Evolutionary conservation across 2,113 vertebrate species (phyloP).

Genomic region (Rhadina sibilatrix): DNA sequence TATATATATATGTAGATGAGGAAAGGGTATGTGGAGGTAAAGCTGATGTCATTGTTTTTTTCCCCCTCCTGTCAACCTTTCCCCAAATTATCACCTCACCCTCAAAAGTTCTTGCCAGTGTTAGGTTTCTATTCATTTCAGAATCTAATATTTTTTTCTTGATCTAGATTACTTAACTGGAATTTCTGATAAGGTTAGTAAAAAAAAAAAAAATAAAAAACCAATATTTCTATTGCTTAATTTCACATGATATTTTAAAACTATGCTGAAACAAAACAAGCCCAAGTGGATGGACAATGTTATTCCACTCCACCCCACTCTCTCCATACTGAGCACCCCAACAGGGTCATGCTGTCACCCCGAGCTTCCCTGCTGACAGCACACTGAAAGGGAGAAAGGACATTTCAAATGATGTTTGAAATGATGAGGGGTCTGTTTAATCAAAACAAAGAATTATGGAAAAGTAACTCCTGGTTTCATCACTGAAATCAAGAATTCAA

Average conservation of each 20-base stretch:
- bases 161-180: not conserved
- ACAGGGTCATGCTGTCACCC: not conserved
- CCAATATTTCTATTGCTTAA: not conserved
- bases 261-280: not conserved
- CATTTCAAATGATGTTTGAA: not conserved
- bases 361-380: not conserved
- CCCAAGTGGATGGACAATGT: not conserved
- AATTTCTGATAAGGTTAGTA: not conserved
- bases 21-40: not conserved
- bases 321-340: not conserved
- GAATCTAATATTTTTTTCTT: not conserved
- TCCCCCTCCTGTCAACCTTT: not conserved
- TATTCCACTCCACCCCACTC: not conserved
- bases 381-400: not conserved
- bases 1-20: not conserved
- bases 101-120: not conserved
- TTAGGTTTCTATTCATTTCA: not conserved
- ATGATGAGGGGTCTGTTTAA: not conserved
- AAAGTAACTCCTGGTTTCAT: not conserved
- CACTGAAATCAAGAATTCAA: not conserved
- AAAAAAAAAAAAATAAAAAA: not conserved
- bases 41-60: not conserved
- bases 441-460: not conserved
- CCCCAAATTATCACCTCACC: not conserved
- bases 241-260: not conserved